Evolutionary conservation across 2,113 vertebrate genomes (phyloP), one percentile per base, ranked within the genome.

Genomic region (Noturus placidus): DNA sequence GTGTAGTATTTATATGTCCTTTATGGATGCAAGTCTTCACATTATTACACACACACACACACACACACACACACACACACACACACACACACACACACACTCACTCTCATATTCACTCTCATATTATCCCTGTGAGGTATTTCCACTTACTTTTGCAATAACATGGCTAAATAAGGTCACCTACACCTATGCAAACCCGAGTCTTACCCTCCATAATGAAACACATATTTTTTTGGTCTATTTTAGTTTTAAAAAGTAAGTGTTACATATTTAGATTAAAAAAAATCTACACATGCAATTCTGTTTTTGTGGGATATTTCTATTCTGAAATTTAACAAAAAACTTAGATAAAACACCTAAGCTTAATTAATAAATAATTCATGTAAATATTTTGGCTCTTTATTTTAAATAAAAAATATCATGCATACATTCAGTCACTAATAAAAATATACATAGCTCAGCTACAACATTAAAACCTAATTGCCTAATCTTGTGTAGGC

Each of bases 1-100:
- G 46, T 56, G 67, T 89, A 88, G 82, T 52, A 85, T 82, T 83
- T 80, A 56, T 83, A 86, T 88, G 65, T 65, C 87, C 63, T 82
- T 74, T 81, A 61, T 88, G 87, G 22, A 74, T 70, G 56, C 79
- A 8, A 46, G 84, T 72, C 84, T 82, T 67, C 59, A 11, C 63
- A 65, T n/a, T 87, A 56, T 82, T 88, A 81, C 11, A 67, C 56
- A 19, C 4, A 57, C 4, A 57, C 56, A 15, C 54, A n/a, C 59
- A 25, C 59, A 65, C 50, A 30, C 54, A 17, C 13, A 56, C 14
- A 56, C 54, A 5, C 56, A 15, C 61, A 27, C 61, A 61, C 57
- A 22, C 67, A 14, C 67, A 14, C n/a, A 35, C 30, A 69, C 65
- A 69, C n/a, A 35, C 30, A 69, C 65, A 69, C 65, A 33, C 65